These are phyloP conservation scores for Crotalus viridis DNA, from an alignment of 2,113 vertebrate genomes.

Conservation along the genomic window DNA sequence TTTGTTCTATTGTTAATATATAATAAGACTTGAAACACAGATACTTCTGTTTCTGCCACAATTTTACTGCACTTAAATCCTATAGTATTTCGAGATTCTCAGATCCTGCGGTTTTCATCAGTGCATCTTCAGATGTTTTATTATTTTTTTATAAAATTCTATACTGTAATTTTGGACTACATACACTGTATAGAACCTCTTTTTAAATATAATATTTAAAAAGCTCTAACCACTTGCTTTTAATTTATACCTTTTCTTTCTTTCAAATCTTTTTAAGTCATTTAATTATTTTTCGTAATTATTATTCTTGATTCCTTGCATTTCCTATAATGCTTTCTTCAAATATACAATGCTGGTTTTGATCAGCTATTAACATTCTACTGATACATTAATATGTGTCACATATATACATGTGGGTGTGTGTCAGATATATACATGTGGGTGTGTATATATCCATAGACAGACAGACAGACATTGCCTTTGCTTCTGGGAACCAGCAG, in stretches of 20 bases:
- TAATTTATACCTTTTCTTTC: background rate
- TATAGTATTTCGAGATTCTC: background rate
- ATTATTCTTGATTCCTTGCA: background rate
- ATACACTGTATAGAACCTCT: background rate
- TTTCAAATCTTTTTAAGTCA: background rate
- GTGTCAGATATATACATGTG: no score
- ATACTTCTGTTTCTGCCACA: background rate
- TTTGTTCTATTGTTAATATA: background rate
- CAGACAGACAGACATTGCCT: background rate
- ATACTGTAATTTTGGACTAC: background rate
- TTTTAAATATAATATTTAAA: background rate
- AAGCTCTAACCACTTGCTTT: background rate
- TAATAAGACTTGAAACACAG: background rate
- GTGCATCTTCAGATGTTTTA: background rate
- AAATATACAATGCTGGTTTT: background rate
- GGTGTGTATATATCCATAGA: background rate
- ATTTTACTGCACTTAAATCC: background rate
- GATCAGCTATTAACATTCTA: background rate
- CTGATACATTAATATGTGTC: background rate
- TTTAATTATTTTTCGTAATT: background rate
- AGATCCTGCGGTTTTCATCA: background rate
- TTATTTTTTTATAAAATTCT: background rate
- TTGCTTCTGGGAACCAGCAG: background rate
- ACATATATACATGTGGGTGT: background rate
- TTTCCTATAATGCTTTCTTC: background rate